A percentile compares a stretch with the other conserved stretches of the same genome.
Conservation (phyloP, 1,140 invertebrate species). For the Proctacanthus coquilletti region DNA sequence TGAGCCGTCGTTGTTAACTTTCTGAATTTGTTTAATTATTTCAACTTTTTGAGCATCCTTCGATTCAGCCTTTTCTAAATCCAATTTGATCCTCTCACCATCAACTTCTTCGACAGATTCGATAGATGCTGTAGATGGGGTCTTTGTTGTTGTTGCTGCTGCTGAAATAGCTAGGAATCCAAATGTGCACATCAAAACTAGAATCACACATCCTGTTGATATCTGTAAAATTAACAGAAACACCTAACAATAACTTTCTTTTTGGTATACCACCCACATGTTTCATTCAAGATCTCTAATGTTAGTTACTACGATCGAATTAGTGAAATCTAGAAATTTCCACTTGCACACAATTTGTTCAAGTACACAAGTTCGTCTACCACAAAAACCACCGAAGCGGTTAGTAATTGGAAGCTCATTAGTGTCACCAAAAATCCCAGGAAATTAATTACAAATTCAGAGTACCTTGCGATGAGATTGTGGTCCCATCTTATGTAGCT, state of each 20-base stretch:
- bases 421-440: no score
- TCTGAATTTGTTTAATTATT: conserved; percentile 59
- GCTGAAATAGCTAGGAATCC: background rate
- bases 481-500: no score
- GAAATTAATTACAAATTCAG: no score
- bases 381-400: no score
- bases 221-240: conserved; percentile 1
- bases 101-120: background rate
- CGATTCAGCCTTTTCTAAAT: conserved; percentile 37
- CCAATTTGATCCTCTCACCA: conserved; percentile 11
- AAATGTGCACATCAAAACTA: background rate
- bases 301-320: no score
- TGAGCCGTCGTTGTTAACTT: conserved; percentile 66
- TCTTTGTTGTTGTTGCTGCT: background rate
- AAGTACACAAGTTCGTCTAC: no score
- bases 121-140: background rate
- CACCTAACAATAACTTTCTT: background rate
- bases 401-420: no score
- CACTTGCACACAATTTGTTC: no score
- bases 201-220: background rate
- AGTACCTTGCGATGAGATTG: no score
- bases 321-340: no score
- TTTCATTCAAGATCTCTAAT: no score
- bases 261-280: no score
- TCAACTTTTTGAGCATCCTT: conserved; percentile 38